phyloP scores from a whole-genome alignment of 92 coral and sea anemone species.

The Parazoanthus atlanticus region DNA sequence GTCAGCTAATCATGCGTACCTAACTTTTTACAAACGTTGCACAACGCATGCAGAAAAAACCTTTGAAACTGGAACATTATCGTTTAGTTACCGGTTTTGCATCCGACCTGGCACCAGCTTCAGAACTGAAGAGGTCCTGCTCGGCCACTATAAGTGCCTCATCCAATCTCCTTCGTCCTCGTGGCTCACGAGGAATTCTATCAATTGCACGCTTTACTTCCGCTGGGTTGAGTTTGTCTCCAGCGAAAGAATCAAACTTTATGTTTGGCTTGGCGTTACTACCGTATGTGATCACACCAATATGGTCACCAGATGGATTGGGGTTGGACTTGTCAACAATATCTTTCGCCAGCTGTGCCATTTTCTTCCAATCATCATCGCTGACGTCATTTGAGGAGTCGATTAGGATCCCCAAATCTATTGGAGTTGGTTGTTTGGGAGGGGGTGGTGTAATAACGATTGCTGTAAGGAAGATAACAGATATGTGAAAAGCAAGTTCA shows the following conservation, averaged over 20 bases:
- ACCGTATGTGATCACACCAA: constrained; percentile 76
- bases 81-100: constrained; percentile 62
- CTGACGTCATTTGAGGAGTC: constrained; percentile 80
- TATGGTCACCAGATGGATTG: constrained; percentile 60
- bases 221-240: constrained; percentile 50
- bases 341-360: constrained; percentile 52
- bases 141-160: constrained; percentile 62
- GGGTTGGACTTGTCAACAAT: constrained; percentile 60
- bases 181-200: constrained; percentile 61
- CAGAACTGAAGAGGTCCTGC: constrained; percentile 57
- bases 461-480: background rate
- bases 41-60: background rate
- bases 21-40: background rate
- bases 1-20: too few species aligned
- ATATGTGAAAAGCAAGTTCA: background rate
- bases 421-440: constrained; percentile 49
- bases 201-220: constrained; percentile 53
- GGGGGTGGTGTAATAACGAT: background rate
- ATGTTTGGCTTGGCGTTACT: constrained; percentile 55
- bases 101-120: constrained; percentile 70
- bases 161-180: constrained; percentile 59
- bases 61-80: too few species aligned
- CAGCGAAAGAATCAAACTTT: constrained; percentile 62
- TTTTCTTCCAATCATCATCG: constrained; percentile 57
- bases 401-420: constrained; percentile 73